Percentiles rank a stretch among this genome's conserved stretches.
Conservation (phyloP, 1,140 invertebrate species). For the Panagrolaimus sp. region DNA sequence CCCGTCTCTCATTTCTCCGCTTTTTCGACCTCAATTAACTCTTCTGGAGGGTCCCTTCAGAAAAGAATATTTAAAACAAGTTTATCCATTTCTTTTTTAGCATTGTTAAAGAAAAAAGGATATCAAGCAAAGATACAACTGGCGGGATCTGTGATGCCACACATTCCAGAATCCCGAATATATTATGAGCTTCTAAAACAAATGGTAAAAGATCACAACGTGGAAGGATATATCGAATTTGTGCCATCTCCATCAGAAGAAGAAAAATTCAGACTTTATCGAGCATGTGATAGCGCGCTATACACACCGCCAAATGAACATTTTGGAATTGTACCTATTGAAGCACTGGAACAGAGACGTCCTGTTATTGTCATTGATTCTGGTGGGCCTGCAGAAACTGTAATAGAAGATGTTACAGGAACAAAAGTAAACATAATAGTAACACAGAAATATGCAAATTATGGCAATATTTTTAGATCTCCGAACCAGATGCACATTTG, state of each 20-base stretch:
- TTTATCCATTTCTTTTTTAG: slow-evolving; percentile 36
- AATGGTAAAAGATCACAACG: slow-evolving; percentile 41
- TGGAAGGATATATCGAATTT: slow-evolving; percentile 51
- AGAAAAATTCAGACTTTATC: slow-evolving; percentile 49
- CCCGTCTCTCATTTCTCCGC: too few relatives aligned
- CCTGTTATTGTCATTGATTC: slow-evolving; percentile 58
- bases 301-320: slow-evolving; percentile 58
- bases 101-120: slow-evolving; percentile 46
- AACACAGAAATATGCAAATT: too few relatives aligned
- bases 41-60: too few relatives aligned
- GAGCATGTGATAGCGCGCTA: slow-evolving; percentile 52
- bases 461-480: slow-evolving; percentile 30
- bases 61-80: too few relatives aligned
- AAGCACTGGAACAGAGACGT: slow-evolving; percentile 54
- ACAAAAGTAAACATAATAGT: slow-evolving; percentile 28
- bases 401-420: slow-evolving; percentile 53
- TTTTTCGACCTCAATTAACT: background rate
- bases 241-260: slow-evolving; percentile 47
- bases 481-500: slow-evolving; percentile 46
- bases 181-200: slow-evolving; percentile 49
- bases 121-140: slow-evolving; percentile 41
- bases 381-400: slow-evolving; percentile 55
- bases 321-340: slow-evolving; percentile 57
- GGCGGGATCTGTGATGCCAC: slow-evolving; percentile 57
- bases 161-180: slow-evolving; percentile 56